Evolutionary conservation across 2,113 vertebrate genomes (phyloP).

Genomic region (Typhlomys cinereus): DNA sequence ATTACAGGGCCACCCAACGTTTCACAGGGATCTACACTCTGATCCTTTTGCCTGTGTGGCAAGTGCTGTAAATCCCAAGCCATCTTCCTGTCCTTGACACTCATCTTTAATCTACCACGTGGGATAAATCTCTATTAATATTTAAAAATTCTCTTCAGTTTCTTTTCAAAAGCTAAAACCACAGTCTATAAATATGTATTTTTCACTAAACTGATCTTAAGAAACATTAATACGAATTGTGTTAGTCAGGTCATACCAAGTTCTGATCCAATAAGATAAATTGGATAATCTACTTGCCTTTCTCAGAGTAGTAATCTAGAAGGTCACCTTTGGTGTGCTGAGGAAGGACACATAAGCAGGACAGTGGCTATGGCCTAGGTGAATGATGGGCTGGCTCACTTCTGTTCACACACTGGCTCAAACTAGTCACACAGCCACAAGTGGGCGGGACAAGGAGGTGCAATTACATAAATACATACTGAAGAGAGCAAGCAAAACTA

Average conservation of each 20-base stretch:
- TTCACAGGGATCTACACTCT: too few relatives aligned
- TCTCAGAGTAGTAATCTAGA: background rate
- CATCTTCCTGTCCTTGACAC: too few relatives aligned
- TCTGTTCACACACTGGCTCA: background rate
- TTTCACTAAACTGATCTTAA: background rate
- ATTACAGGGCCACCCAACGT: too few relatives aligned
- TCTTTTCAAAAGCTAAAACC: background rate
- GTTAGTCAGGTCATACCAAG: background rate
- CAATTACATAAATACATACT: background rate
- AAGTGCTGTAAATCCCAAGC: too few relatives aligned
- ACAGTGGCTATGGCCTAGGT: background rate
- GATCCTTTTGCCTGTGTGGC: too few relatives aligned
- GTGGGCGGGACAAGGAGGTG: too few relatives aligned
- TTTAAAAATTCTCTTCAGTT: background rate
- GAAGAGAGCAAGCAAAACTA: background rate
- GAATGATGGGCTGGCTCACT: accelerated
- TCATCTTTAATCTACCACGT: background rate
- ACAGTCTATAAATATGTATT: background rate
- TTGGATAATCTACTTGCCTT: background rate
- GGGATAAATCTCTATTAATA: background rate
- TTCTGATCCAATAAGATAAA: background rate
- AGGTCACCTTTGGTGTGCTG: too few relatives aligned
- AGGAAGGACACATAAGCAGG: background rate
- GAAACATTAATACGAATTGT: background rate
- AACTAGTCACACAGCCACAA: background rate